phyloP scores from a whole-genome alignment of 2,888 invertebrate species.

The Drosophila ezoana region DNA sequence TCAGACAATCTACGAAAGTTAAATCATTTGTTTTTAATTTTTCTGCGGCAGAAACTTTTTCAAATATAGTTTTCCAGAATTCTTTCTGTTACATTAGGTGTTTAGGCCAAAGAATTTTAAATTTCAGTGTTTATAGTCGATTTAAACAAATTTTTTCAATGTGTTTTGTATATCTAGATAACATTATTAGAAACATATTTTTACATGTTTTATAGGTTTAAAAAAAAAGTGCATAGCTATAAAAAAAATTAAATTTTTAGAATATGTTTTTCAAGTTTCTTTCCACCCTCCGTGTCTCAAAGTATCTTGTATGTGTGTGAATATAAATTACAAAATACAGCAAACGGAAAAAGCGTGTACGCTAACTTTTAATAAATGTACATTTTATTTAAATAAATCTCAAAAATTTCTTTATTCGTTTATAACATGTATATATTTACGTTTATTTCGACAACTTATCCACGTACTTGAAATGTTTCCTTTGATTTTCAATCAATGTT shows the following conservation, averaged over 20 bases:
- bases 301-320: conserved; percentile 86
- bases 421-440: conserved; percentile 59
- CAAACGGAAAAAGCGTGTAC: conserved; percentile 57
- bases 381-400: conserved; percentile 56
- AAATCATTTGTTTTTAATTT: neutral
- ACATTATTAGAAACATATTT: neutral
- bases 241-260: conserved; percentile 8
- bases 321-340: conserved; percentile 72
- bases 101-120: neutral
- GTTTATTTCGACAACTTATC: conserved; percentile 38
- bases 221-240: neutral
- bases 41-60: neutral
- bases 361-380: conserved; percentile 34
- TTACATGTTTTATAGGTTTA: conserved; percentile 9
- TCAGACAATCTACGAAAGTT: no score
- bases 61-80: neutral
- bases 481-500: conserved; percentile 44
- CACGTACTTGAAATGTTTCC: conserved; percentile 32
- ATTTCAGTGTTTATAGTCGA: neutral
- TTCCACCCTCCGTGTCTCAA: conserved; percentile 82
- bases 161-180: neutral
- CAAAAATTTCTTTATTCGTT: conserved; percentile 28
- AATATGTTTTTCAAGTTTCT: conserved; percentile 47
- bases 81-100: neutral
- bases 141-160: neutral